These are phyloP conservation scores for Characodon lateralis DNA, from an alignment of 2,797 vertebrate genomes.

Conservation along the genomic window DNA sequence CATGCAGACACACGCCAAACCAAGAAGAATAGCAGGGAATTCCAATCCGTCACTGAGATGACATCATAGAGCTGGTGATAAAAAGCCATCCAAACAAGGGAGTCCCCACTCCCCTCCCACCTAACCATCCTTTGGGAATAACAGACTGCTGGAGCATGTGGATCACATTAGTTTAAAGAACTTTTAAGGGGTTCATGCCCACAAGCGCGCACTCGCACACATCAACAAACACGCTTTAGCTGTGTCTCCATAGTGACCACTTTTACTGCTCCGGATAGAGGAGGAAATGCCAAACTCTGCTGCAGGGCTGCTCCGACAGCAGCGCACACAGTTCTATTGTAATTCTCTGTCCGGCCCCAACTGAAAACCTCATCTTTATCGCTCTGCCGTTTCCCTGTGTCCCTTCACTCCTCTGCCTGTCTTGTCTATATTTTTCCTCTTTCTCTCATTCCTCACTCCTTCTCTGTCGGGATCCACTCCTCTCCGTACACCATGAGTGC, in stretches of 20 bases:
- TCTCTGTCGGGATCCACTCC: slow-evolving; percentile 11
- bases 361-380: slow-evolving; percentile 51
- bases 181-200: slow-evolving; percentile 54
- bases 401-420: slow-evolving; percentile 23
- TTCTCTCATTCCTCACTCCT: not conserved
- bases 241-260: slow-evolving; percentile 70
- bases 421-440: slow-evolving; percentile 6
- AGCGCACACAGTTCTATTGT: slow-evolving; percentile 28
- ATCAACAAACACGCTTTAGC: slow-evolving; percentile 48
- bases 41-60: slow-evolving; percentile 73
- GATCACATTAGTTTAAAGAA: slow-evolving; percentile 45
- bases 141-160: slow-evolving; percentile 20
- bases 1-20: slow-evolving; percentile 15
- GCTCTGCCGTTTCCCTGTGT: slow-evolving; percentile 32
- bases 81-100: slow-evolving; percentile 66
- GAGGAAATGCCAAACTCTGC: slow-evolving; percentile 71
- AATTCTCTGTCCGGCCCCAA: slow-evolving; percentile 21
- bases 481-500: slow-evolving; percentile 30
- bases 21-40: slow-evolving; percentile 64
- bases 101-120: slow-evolving; percentile 67
- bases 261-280: slow-evolving; percentile 44
- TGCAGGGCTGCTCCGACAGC: slow-evolving; percentile 25
- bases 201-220: slow-evolving; percentile 33
- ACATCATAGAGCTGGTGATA: slow-evolving; percentile 69
- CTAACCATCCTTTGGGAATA: slow-evolving; percentile 34